Percentiles rank a stretch among this genome's conserved stretches.
Conservation (phyloP, 2,113 vertebrate species). For the Solea solea region DNA sequence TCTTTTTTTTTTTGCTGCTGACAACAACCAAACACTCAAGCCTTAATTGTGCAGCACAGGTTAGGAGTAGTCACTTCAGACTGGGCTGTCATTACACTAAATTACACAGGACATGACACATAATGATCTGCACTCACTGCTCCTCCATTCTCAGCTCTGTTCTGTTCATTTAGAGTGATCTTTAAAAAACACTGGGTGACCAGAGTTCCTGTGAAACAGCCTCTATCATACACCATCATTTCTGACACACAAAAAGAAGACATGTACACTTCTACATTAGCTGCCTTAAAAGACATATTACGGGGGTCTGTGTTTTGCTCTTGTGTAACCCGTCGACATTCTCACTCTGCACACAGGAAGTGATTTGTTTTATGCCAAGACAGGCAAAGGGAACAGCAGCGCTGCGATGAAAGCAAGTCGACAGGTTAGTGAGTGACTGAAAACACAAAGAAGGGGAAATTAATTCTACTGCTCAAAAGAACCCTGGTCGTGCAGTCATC, state of each 20-base stretch:
- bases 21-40: not conserved
- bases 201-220: not conserved
- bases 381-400: no score
- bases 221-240: not conserved
- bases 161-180: conserved; percentile 3
- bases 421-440: no score
- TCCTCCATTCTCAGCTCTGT: not conserved
- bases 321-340: no score
- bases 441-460: no score
- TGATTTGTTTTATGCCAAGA: no score
- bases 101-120: conserved; percentile 10
- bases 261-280: no score
- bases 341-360: no score
- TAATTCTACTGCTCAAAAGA: no score
- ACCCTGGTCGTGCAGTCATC: no score
- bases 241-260: not conserved
- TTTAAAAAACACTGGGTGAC: not conserved
- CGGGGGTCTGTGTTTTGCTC: no score
- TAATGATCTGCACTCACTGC: not conserved
- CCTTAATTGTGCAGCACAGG: not conserved
- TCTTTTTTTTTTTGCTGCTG: not conserved
- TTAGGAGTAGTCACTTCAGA: not conserved
- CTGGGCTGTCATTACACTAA: conserved; percentile 7
- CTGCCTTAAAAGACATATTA: no score
- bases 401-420: no score